Evolutionary conservation across 2,113 vertebrate genomes (phyloP).

Genomic region (Spizaetus ornatus): DNA sequence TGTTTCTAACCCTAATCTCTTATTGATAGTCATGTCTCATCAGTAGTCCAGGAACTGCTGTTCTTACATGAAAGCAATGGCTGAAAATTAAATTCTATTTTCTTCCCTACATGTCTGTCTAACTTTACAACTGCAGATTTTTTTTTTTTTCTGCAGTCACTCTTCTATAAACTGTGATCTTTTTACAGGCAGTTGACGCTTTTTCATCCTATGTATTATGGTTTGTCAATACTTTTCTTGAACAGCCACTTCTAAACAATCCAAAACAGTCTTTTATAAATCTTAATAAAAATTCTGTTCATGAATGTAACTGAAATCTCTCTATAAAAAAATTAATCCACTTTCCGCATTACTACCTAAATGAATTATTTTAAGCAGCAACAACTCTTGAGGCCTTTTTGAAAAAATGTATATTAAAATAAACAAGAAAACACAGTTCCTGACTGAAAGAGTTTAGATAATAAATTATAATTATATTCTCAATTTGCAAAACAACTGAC

Average conservation of each 20-base stretch:
- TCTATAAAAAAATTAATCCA: not conserved
- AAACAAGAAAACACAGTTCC: not conserved
- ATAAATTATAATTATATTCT: not conserved
- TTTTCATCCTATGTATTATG: not conserved
- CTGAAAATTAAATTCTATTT: not conserved
- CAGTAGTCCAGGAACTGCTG: not conserved
- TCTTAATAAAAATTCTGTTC: not conserved
- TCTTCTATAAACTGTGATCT: not conserved
- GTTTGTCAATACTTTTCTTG: not conserved
- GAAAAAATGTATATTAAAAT: not conserved
- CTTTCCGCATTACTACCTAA: not conserved
- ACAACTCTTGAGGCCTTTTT: not conserved
- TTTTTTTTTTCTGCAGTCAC: not conserved
- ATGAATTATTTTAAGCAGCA: not conserved
- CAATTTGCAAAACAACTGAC: not conserved
- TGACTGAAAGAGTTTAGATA: not conserved
- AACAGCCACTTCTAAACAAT: not conserved
- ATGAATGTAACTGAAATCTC: not conserved
- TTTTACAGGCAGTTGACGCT: not conserved
- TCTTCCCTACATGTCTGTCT: not conserved
- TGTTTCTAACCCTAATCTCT: not conserved
- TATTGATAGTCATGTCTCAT: not conserved
- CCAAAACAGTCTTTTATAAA: not conserved
- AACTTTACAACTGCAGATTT: not conserved
- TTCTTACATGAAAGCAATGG: not conserved